phyloP scores from a whole-genome alignment of 1,140 invertebrate genomes.

The Drosophila murphyi region DNA sequence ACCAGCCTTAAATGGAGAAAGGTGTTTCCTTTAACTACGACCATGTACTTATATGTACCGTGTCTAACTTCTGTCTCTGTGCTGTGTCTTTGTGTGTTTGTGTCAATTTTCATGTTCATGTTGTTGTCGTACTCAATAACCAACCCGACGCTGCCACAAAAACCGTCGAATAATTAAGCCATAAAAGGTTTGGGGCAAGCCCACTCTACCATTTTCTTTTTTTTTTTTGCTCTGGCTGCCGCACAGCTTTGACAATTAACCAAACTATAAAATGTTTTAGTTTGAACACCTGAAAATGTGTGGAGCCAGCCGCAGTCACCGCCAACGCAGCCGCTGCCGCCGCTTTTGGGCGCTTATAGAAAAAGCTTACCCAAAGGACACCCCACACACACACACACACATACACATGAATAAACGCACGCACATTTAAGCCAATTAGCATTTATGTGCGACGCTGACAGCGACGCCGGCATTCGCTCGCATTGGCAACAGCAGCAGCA shows the following conservation, averaged over 20 bases:
- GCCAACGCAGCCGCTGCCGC: conserved; percentile 7
- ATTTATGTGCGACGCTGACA: conserved; percentile 73
- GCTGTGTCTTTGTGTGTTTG: background rate
- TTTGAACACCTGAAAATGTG: conserved; percentile 75
- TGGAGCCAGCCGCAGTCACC: conserved; percentile 16
- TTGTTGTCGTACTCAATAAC: conserved; percentile 42
- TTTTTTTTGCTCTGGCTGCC: conserved; percentile 45
- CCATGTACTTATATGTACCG: background rate
- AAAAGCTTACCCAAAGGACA: conserved; percentile 54
- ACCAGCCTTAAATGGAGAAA: background rate
- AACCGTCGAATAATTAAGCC: conserved; percentile 80
- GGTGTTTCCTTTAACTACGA: background rate
- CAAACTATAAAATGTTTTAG: conserved; percentile 82
- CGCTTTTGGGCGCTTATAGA: conserved; percentile 20
- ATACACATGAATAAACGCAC: conserved; percentile 34
- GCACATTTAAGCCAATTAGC: conserved; percentile 81
- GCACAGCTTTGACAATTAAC: conserved; percentile 78
- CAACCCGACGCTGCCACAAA: conserved; percentile 56
- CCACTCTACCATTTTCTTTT: background rate
- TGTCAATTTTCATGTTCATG: conserved; percentile 15
- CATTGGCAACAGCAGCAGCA: conserved; percentile 25
- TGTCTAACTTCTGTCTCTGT: background rate
- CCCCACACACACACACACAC: conserved; percentile 24
- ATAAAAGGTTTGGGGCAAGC: conserved; percentile 70
- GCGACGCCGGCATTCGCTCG: conserved; percentile 21